Conservation (phyloP, 2,888 invertebrate species). For the Cantharis rufa region DNA sequence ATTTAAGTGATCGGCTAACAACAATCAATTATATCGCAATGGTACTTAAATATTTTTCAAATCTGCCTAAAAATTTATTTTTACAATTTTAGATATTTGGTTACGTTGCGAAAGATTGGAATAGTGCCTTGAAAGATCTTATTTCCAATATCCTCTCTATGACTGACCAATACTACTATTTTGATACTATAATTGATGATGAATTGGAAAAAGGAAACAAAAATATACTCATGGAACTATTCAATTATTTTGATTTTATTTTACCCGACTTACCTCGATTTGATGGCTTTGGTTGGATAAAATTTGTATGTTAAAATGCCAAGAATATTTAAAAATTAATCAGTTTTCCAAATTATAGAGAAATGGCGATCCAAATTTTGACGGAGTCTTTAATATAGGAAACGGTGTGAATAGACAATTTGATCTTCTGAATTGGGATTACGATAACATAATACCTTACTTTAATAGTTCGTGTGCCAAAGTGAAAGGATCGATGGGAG, state of each 20-base stretch:
- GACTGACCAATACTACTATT: conserved; percentile 58
- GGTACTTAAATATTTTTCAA: conserved; percentile 56
- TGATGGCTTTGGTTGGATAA: conserved; percentile 88
- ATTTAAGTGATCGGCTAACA: conserved; percentile 69
- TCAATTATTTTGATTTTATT: conserved; percentile 62
- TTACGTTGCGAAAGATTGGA: not conserved
- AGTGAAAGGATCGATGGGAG: conserved; percentile 76
- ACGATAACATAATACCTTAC: conserved; percentile 60
- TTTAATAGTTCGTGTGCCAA: conserved; percentile 61
- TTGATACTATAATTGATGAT: conserved; percentile 68
- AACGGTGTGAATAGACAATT: conserved; percentile 71
- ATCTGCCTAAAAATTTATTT: not conserved
- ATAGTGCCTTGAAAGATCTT: not conserved
- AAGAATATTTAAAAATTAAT: not conserved
- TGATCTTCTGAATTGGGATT: conserved; percentile 78
- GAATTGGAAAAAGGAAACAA: conserved; percentile 80
- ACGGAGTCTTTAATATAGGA: conserved; percentile 76
- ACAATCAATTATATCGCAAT: conserved; percentile 78
- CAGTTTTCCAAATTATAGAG: conserved; percentile 58
- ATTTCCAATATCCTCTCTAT: not conserved
- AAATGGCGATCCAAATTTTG: conserved; percentile 72
- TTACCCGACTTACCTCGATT: conserved; percentile 58
- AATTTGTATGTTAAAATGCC: conserved; percentile 56
- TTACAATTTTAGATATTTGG: not conserved
- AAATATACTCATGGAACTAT: conserved; percentile 71